Conservation (phyloP, 2,888 invertebrate species). For the Eupithecia exiguata region DNA sequence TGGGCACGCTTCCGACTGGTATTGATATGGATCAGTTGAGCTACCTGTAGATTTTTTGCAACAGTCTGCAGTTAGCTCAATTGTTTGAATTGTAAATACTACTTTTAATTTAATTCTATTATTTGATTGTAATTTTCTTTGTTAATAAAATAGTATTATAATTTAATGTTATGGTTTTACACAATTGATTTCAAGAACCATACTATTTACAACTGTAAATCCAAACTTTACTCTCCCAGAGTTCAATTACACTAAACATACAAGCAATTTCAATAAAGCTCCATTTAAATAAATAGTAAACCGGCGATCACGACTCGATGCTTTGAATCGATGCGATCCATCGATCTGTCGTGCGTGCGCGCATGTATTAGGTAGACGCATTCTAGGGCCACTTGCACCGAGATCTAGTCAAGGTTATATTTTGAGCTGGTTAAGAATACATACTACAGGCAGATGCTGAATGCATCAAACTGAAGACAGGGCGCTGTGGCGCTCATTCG, state of each 20-base stretch:
- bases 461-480: too few species aligned
- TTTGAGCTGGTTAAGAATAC: background rate
- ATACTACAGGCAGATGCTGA: too few species aligned
- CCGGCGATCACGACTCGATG: constrained; percentile 72
- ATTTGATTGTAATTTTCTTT: too few species aligned
- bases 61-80: too few species aligned
- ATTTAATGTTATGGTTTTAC: too few species aligned
- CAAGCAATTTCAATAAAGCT: constrained; percentile 28
- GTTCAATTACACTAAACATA: constrained; percentile 28
- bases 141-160: too few species aligned
- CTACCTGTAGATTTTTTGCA: too few species aligned
- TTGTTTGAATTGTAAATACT: too few species aligned
- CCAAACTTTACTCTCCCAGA: constrained; percentile 15
- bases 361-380: constrained; percentile 78
- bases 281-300: constrained; percentile 34
- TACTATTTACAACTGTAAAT: background rate
- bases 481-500: too few species aligned
- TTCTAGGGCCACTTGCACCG: constrained; percentile 52
- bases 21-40: too few species aligned
- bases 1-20: too few species aligned
- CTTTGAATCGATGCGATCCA: constrained; percentile 80
- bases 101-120: too few species aligned
- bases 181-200: background rate
- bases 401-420: background rate
- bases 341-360: constrained; percentile 73